Evolutionary conservation across 2,888 invertebrate species (phyloP).

Genomic region (Andrena flavipes): DNA sequence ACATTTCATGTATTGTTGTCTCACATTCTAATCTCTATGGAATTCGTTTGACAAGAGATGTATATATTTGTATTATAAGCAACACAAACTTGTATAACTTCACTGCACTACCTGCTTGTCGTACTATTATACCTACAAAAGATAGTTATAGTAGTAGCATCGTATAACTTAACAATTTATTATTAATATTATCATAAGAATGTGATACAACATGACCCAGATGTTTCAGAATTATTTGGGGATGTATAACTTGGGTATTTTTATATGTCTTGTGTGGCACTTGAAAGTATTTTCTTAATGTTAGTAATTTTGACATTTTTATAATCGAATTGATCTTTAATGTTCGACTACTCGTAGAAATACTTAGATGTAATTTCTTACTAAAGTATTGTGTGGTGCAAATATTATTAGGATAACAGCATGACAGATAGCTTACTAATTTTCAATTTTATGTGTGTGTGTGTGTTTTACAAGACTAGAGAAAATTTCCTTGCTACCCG

Average conservation of each 20-base stretch:
- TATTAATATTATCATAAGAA: constrained; percentile 44
- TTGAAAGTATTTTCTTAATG: constrained; percentile 51
- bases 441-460: constrained; percentile 74
- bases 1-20: constrained; percentile 44
- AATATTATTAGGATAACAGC: constrained; percentile 73
- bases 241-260: constrained; percentile 48
- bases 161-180: constrained; percentile 11
- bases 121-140: background rate
- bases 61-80: background rate
- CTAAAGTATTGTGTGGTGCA: constrained; percentile 60
- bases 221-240: constrained; percentile 40
- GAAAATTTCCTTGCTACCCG: constrained; percentile 96
- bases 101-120: background rate
- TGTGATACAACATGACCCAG: constrained; percentile 46
- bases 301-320: constrained; percentile 44
- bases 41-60: background rate
- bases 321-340: constrained; percentile 50
- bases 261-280: constrained; percentile 50
- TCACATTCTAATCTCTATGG: constrained; percentile 42
- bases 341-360: constrained; percentile 53
- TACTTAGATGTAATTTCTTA: constrained; percentile 53
- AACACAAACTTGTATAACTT: background rate
- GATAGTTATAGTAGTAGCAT: background rate
- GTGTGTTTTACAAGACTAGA: constrained; percentile 90
- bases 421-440: constrained; percentile 77